Conservation (phyloP, 2,113 vertebrate species). For the Caracal caracal region DNA sequence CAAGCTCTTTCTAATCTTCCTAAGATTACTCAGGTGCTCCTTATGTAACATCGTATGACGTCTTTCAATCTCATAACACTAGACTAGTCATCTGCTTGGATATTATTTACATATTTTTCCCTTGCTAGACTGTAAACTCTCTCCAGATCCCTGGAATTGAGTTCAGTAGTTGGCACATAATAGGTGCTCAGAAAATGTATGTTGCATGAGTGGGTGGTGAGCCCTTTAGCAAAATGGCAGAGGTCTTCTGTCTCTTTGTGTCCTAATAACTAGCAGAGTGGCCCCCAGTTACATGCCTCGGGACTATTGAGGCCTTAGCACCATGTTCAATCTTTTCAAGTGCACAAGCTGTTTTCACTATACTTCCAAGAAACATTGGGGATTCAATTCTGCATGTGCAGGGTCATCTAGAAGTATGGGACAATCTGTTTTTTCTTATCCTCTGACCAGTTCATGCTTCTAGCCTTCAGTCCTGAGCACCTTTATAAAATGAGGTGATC, state of each 20-base stretch:
- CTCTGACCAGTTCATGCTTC: not conserved
- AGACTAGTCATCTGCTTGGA: not conserved
- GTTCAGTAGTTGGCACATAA: not conserved
- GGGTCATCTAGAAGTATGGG: not conserved
- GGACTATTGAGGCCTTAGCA: not conserved
- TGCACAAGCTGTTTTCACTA: not conserved
- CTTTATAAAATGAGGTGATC: not conserved
- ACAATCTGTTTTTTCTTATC: not conserved
- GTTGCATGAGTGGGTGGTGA: not conserved
- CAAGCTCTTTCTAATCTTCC: not conserved
- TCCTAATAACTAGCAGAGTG: not conserved
- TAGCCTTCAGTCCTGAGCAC: not conserved
- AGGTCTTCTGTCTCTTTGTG: not conserved
- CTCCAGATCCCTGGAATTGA: not conserved
- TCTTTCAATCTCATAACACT: not conserved
- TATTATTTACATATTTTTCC: not conserved
- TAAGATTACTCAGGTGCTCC: not conserved
- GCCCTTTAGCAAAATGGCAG: not conserved
- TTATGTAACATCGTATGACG: not conserved
- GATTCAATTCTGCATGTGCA: not conserved
- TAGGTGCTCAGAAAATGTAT: not conserved
- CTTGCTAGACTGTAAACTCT: not conserved
- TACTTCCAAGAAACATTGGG: not conserved
- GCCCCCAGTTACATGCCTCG: not conserved
- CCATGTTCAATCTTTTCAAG: not conserved